These are phyloP conservation scores for Glyphotaelius pellucidus DNA, from an alignment of 2,888 invertebrate species.

Conservation along the genomic window DNA sequence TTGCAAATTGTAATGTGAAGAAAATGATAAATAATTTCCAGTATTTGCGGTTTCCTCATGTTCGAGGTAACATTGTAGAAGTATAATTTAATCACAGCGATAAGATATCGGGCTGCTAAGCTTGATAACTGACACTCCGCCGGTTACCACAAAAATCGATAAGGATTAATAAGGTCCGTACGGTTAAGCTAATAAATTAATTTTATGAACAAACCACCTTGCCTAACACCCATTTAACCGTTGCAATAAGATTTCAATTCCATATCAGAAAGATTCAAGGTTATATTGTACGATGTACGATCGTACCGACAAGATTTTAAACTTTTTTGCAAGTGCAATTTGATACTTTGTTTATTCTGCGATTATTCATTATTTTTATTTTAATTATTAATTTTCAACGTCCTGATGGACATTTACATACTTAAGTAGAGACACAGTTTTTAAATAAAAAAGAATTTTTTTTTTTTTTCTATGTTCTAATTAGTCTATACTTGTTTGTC, in stretches of 20 bases:
- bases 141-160: constrained; percentile 48
- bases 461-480: no score
- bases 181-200: not conserved
- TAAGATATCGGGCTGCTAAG: constrained; percentile 39
- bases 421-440: no score
- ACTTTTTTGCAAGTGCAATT: no score
- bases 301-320: not conserved
- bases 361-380: no score
- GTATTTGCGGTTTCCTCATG: constrained; percentile 10
- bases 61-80: not conserved
- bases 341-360: no score
- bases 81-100: constrained; percentile 43
- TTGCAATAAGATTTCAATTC: not conserved
- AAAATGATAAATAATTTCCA: not conserved
- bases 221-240: not conserved
- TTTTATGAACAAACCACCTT: not conserved
- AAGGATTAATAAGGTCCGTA: constrained; percentile 16
- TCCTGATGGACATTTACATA: no score
- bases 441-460: no score
- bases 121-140: constrained; percentile 16
- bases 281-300: not conserved
- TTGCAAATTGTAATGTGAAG: not conserved
- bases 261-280: not conserved
- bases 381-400: no score
- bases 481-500: no score